These are phyloP conservation scores for Leptodactylus fallax DNA, from an alignment of 2,797 vertebrate genomes.

Conservation along the genomic window DNA sequence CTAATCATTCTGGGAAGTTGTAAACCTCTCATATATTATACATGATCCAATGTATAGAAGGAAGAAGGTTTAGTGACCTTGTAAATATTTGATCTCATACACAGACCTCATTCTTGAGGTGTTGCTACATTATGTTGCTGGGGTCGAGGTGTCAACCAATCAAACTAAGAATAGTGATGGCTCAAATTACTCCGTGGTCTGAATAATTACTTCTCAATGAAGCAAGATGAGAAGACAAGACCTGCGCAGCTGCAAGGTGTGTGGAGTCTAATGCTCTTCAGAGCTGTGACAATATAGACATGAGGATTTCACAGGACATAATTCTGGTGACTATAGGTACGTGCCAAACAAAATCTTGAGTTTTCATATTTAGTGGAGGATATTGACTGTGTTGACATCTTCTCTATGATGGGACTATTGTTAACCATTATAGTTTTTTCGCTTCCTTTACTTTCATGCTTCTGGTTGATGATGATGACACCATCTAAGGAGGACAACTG, in stretches of 20 bases:
- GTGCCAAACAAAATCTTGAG: not conserved
- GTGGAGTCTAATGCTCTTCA: not conserved
- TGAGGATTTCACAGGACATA: not conserved
- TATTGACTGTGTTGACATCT: no score
- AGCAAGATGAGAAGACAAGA: not conserved
- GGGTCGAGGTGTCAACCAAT: not conserved
- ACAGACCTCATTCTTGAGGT: not conserved
- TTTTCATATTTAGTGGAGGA: not conserved
- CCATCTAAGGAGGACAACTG: no score
- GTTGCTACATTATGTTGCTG: not conserved
- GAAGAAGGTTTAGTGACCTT: not conserved
- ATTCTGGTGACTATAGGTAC: not conserved
- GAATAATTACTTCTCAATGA: not conserved
- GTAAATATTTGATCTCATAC: slow-evolving; percentile 12
- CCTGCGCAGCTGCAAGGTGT: not conserved
- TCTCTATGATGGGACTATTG: no score
- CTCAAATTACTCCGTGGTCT: not conserved
- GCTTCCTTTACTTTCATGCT: no score
- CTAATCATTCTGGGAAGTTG: not conserved
- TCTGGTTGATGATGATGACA: no score
- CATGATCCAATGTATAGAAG: not conserved
- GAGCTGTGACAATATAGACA: not conserved
- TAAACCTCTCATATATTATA: not conserved
- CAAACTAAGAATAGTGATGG: not conserved
- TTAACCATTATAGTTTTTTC: no score